These are phyloP conservation scores for Aramus guarauna DNA, from an alignment of 2,113 vertebrate genomes.

Conservation along the genomic window DNA sequence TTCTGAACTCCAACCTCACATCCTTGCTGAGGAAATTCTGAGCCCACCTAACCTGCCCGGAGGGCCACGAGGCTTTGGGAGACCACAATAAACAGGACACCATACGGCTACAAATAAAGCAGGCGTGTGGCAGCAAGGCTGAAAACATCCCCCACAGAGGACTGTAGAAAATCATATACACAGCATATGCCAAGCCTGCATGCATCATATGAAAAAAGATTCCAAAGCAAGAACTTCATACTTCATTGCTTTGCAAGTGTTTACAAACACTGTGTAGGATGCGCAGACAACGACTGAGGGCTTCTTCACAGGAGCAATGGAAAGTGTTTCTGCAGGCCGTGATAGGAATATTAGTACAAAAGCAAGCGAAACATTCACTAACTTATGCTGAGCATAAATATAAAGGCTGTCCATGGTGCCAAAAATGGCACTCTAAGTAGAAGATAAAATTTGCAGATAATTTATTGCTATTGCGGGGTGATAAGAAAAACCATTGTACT, in stretches of 20 bases:
- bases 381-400: background rate
- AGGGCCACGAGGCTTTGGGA: background rate
- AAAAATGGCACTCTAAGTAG: background rate
- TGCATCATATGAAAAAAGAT: background rate
- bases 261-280: background rate
- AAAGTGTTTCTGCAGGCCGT: background rate
- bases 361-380: background rate
- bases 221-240: background rate
- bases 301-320: background rate
- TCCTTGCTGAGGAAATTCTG: background rate
- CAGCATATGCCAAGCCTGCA: background rate
- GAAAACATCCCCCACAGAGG: background rate
- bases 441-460: background rate
- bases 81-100: background rate
- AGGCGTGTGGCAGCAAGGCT: rapidly evolving
- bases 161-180: background rate
- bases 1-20: background rate
- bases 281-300: too few species aligned
- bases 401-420: background rate
- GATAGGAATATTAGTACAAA: background rate
- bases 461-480: background rate
- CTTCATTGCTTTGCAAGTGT: background rate
- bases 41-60: background rate
- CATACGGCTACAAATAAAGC: background rate
- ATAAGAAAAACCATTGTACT: background rate